phyloP scores from a whole-genome alignment of 2,888 invertebrate genomes.

The Theodoxus fluviatilis region DNA sequence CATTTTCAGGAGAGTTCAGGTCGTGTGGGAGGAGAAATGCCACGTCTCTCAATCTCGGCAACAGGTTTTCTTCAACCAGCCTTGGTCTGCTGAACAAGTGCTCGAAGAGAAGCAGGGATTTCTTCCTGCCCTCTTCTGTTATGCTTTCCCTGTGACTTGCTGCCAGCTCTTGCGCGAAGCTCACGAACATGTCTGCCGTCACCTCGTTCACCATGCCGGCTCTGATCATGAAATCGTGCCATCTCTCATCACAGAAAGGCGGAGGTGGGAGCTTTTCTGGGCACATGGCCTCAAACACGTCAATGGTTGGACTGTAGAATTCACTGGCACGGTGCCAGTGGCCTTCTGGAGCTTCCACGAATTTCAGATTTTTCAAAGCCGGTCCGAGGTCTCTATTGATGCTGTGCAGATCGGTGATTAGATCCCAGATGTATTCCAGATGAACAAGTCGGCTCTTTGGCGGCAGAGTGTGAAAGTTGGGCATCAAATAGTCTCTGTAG shows the following conservation, averaged over 20 bases:
- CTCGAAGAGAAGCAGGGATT: constrained; percentile 26
- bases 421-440: constrained; percentile 26
- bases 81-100: constrained; percentile 24
- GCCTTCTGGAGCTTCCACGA: constrained; percentile 36
- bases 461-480: constrained; percentile 24
- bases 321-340: constrained; percentile 33
- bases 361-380: constrained; percentile 32
- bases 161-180: constrained; percentile 32
- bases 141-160: constrained; percentile 19
- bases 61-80: constrained; percentile 12
- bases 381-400: constrained; percentile 23
- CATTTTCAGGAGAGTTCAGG: constrained; percentile 3
- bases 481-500: constrained; percentile 32
- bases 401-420: neutral
- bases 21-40: constrained; percentile 27
- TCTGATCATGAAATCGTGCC: constrained; percentile 29
- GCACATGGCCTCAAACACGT: constrained; percentile 41
- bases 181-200: constrained; percentile 29
- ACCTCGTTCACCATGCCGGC: constrained; percentile 32
- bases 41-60: constrained; percentile 23
- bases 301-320: constrained; percentile 41
- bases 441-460: constrained; percentile 19
- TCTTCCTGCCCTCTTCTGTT: constrained; percentile 14
- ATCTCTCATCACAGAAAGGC: constrained; percentile 7
- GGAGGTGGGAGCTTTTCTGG: constrained; percentile 37